phyloP scores from a whole-genome alignment of 2,797 vertebrate species.

The Arvicola amphibius region DNA sequence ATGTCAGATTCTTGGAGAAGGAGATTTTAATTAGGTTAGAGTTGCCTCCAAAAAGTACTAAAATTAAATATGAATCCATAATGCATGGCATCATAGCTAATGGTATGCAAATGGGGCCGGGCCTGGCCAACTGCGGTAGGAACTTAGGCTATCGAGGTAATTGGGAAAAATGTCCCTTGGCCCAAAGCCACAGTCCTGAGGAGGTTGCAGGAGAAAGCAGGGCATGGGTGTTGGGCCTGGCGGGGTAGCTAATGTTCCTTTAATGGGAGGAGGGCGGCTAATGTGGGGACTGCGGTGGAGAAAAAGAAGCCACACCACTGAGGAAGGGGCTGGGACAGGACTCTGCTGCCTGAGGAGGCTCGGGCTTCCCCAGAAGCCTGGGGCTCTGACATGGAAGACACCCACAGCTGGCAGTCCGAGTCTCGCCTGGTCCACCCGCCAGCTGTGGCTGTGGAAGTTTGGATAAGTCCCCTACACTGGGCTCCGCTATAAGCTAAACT shows the following conservation, averaged over 20 bases:
- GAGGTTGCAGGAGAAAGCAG: constrained; percentile 32
- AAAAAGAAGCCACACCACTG: neutral
- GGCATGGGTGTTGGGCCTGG: constrained; percentile 12
- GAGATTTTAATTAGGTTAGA: constrained; percentile 80
- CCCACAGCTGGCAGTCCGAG: neutral
- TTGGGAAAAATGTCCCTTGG: constrained; percentile 81
- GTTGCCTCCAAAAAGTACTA: constrained; percentile 78
- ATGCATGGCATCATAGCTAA: constrained; percentile 80
- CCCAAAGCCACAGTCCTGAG: constrained; percentile 60
- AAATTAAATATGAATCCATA: constrained; percentile 80
- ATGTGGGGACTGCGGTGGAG: neutral
- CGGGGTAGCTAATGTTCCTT: neutral
- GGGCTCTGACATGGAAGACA: neutral
- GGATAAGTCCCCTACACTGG: neutral
- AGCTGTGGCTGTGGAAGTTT: neutral
- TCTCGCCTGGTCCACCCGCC: neutral
- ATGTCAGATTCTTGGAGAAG: constrained; percentile 77
- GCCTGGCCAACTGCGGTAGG: constrained; percentile 58
- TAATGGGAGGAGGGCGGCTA: constrained; percentile 27
- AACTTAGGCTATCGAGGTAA: constrained; percentile 73
- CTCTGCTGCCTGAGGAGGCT: neutral
- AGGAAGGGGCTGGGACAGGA: neutral
- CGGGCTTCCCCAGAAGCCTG: neutral
- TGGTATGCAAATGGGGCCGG: constrained; percentile 81
- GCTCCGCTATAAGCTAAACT: neutral